A percentile compares a stretch with the other conserved stretches of the same genome.
Evolutionary conservation across 2,797 vertebrate species (phyloP).

Genomic region (Alca torda): DNA sequence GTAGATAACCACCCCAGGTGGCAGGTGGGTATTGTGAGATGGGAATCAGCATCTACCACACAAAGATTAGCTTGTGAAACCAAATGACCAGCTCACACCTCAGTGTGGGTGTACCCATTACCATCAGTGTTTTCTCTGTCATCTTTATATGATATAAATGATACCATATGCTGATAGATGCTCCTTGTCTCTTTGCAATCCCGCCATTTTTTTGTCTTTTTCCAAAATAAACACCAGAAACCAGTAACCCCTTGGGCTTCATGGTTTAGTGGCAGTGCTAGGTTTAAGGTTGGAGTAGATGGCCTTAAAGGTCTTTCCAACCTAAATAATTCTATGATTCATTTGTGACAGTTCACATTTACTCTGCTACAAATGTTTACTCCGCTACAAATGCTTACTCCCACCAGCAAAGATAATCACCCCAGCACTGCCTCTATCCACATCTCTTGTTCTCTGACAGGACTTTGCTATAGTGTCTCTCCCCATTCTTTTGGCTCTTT

Average conservation of each 20-base stretch:
- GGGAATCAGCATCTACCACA: neutral
- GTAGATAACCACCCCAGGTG: neutral
- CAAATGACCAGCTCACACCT: neutral
- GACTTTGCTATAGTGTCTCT: neutral
- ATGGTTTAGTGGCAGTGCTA: neutral
- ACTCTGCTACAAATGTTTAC: neutral
- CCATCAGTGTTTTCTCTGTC: neutral
- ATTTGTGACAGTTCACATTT: neutral
- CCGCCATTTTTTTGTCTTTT: neutral
- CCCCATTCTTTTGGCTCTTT: neutral
- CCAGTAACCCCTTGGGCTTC: neutral
- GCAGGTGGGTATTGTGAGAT: neutral
- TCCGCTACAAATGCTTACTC: neutral
- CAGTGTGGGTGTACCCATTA: neutral
- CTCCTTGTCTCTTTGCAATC: neutral
- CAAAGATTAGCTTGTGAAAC: neutral
- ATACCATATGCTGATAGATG: neutral
- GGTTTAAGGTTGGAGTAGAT: fast-evolving
- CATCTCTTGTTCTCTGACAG: neutral
- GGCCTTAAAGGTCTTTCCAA: neutral
- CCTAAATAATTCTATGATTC: neutral
- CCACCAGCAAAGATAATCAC: neutral
- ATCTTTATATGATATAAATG: neutral
- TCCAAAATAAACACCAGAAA: neutral
- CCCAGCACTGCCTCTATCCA: neutral